Evolutionary conservation across 1,140 invertebrate genomes (phyloP), one percentile per base, ranked within the genome.

Genomic region (Rhizoglyphus robini): DNA sequence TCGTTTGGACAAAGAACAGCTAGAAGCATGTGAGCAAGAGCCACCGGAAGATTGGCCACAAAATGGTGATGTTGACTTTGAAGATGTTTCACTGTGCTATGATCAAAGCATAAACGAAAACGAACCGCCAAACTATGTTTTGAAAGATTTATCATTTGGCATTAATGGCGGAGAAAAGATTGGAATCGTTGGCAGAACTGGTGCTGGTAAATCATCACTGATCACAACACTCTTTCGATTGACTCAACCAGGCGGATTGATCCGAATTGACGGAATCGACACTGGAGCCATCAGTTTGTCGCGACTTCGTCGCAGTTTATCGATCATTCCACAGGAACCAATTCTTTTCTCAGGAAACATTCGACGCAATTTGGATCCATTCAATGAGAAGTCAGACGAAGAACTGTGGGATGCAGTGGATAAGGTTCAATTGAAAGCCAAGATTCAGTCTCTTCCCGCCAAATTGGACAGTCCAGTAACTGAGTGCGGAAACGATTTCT

Each of bases 341-440:
- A 83, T 92, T 18, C 73, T 92, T 0, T 93, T 92, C 73, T 86
- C 87, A 3, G 62, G 87, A 0, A 83, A 82, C 4, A 73, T 92
- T 65, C 79, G 90, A 23, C 85, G 84, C 72, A 94, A 95, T 75
- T 77, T 95, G 67, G 90, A 94, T 78, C 90, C 90, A 0, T 91
- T 91, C n/a, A n/a, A n/a, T n/a, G n/a, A n/a, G n/a, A n/a, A n/a
- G n/a, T n/a, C n/a, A n/a, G n/a, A n/a, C n/a, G 79, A 82, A 4
- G 18, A 29, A 48, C 74, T 74, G 69, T 88, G 70, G 88, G 83
- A 72, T 69, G 88, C 86, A 0, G 76, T 94, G 31, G 87, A 90
- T 70, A 46, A 67, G 36, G 83, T 86, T n/a, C 84, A 88, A 72
- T 69, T 88, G n/a, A 87, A 85, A 70, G 80, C 84, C 32, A 79